Conservation (phyloP, 2,797 vertebrate genomes). For the Tenualosa thibaudeaui region DNA sequence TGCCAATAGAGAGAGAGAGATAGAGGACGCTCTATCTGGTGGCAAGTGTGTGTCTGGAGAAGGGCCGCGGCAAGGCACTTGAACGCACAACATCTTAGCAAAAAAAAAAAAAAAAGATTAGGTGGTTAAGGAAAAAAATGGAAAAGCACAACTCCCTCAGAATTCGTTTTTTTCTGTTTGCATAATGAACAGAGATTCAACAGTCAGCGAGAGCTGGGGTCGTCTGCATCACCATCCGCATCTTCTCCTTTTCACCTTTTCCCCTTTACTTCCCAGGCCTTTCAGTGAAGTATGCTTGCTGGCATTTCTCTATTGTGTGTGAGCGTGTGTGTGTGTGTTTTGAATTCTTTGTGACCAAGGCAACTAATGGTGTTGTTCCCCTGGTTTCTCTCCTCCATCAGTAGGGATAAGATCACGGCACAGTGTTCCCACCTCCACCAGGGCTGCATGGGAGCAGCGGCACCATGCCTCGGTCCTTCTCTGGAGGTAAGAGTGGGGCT, state of each 20-base stretch:
- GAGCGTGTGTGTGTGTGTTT: not conserved
- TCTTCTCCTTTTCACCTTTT: not conserved
- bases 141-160: not conserved
- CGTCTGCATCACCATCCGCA: not conserved
- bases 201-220: not conserved
- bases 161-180: not conserved
- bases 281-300: too few species aligned
- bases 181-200: not conserved
- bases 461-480: too few species aligned
- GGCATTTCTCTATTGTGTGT: not conserved
- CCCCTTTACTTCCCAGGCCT: not conserved
- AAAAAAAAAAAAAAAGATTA: too few species aligned
- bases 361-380: not conserved
- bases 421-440: not conserved
- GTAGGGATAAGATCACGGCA: not conserved
- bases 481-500: not conserved
- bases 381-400: not conserved
- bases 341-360: not conserved
- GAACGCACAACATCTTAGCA: not conserved
- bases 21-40: not conserved
- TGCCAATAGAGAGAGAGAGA: conserved; percentile 18
- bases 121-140: not conserved
- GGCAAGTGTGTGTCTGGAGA: conserved; percentile 14
- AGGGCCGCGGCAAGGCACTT: not conserved
- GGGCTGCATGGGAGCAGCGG: not conserved